Base-by-base conservation (phyloP, 2,113 vertebrate species). In the Ivindomyrus marchei region DNA sequence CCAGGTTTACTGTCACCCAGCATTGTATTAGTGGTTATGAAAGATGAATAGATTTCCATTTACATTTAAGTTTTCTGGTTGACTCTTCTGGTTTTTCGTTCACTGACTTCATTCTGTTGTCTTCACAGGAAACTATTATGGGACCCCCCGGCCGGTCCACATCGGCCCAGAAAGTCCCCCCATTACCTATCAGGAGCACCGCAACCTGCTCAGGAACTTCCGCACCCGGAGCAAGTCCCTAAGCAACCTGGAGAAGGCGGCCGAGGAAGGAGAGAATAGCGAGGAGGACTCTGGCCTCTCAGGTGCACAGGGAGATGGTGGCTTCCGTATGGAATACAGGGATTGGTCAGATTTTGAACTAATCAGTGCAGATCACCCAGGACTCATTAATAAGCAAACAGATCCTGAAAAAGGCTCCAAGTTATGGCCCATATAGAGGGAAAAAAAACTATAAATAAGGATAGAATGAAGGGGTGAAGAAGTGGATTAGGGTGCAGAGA, bases 211-310 rank as follows among this genome's bases (percentile, higher is more conserved):
- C 91, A 92, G 94, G 91, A 96, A 95, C 92, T 97, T 96, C 91
- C 95, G 95, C 90, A 96, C 95, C 46, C 95, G 96, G 91, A 96
- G 96, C 95, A 96, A 96, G 93, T 96, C 96, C 0, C 95, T 97
- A 85, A 97, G 95, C 95, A 96, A 96, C 94, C 94, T 97, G 93
- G 96, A 97, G 92, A 97, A 97, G 90, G 91, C 95, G 5, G 94
- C 91, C 39, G 95, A 94, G 87, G 95, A 96, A 70, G 93, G 91
- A 0, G 93, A 94, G 80, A 94, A 95, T 93, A 94, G 94, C n/a
- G 96, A 96, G 92, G 95, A 96, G 24, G 95, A 96, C 93, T 95
- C 94, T 0, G 95, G 95, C n/a, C 92, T 95, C 74, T 95, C 94
- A 93, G 96, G 96, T 93, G 45, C 49, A 90, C 13, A 9, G 83